phyloP scores from a whole-genome alignment of 2,888 invertebrate species.

The Lepas anatifera region DNA sequence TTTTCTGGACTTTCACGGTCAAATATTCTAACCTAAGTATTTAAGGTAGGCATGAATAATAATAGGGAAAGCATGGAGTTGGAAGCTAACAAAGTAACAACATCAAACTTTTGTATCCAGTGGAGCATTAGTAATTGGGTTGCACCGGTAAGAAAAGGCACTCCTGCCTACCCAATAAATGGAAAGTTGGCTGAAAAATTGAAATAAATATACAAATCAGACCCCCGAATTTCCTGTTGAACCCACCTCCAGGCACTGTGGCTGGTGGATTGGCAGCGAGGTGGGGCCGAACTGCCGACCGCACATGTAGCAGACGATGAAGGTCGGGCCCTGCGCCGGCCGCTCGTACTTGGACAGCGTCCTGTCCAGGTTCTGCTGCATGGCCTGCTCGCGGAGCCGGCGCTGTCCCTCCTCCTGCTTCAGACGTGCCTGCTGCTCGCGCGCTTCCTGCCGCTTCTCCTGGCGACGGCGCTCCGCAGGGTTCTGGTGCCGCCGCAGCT shows the following conservation, averaged over 20 bases:
- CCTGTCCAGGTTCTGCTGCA: not conserved
- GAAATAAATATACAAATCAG: too few relatives aligned
- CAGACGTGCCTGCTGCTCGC: not conserved
- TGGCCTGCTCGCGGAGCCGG: not conserved
- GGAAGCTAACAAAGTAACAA: too few relatives aligned
- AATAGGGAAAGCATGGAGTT: too few relatives aligned
- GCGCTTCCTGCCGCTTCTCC: not conserved
- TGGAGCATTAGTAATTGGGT: too few relatives aligned
- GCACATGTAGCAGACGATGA: constrained; percentile 48
- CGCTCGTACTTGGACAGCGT: not conserved
- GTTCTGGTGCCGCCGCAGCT: not conserved
- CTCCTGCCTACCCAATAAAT: too few relatives aligned
- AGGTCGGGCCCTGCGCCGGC: not conserved
- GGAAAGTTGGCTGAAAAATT: too few relatives aligned
- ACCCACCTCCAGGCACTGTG: not conserved
- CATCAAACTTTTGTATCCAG: too few relatives aligned
- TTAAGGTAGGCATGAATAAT: too few relatives aligned
- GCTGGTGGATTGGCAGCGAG: constrained; percentile 39
- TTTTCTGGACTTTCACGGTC: too few relatives aligned
- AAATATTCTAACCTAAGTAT: too few relatives aligned
- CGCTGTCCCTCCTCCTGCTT: not conserved
- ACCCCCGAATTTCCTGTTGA: too few relatives aligned
- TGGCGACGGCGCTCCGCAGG: not conserved
- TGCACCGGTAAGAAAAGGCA: too few relatives aligned
- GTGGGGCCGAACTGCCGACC: constrained; percentile 52